A percentile compares a stretch with the other conserved stretches of the same genome.
phyloP scores from a whole-genome alignment of 1,140 invertebrate species.

The Augochlora pura region DNA sequence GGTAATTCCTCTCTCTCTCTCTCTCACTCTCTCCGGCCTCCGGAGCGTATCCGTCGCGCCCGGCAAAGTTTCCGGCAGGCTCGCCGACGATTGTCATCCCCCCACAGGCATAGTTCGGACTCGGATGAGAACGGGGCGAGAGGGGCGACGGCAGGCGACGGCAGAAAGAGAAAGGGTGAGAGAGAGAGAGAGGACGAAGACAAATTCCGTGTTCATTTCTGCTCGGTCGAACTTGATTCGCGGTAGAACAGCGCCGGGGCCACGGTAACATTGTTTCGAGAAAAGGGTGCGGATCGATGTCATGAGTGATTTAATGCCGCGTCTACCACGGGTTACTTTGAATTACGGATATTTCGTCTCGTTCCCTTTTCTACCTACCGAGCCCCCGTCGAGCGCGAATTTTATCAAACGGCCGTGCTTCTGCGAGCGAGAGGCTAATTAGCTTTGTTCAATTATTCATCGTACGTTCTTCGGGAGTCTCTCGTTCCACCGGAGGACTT shows the following conservation, averaged over 20 bases:
- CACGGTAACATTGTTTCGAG: constrained; percentile 32
- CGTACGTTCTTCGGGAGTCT: no score
- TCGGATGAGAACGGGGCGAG: no score
- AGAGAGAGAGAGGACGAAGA: background rate
- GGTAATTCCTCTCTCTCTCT: constrained; percentile 35
- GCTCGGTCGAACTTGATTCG: constrained; percentile 12
- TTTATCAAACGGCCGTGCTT: background rate
- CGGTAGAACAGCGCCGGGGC: background rate
- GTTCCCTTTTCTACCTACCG: background rate
- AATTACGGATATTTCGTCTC: background rate
- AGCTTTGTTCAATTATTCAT: no score
- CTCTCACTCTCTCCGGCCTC: no score
- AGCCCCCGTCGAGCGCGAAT: no score
- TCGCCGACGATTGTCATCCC: constrained; percentile 15
- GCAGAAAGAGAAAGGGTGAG: no score
- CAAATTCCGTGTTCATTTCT: constrained; percentile 3
- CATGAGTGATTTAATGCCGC: constrained; percentile 38
- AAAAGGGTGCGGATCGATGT: constrained; percentile 40
- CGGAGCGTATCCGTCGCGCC: background rate
- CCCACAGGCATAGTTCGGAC: constrained; percentile 5
- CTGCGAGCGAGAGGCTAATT: no score
- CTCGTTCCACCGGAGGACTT: no score
- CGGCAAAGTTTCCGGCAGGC: constrained; percentile 1
- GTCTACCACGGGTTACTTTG: background rate
- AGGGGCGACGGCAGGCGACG: no score